These are phyloP conservation scores for Pseudorhiza aurosa DNA, from an alignment of 30 jellyfish, hydroid and myxozoan species.

Conservation along the genomic window DNA sequence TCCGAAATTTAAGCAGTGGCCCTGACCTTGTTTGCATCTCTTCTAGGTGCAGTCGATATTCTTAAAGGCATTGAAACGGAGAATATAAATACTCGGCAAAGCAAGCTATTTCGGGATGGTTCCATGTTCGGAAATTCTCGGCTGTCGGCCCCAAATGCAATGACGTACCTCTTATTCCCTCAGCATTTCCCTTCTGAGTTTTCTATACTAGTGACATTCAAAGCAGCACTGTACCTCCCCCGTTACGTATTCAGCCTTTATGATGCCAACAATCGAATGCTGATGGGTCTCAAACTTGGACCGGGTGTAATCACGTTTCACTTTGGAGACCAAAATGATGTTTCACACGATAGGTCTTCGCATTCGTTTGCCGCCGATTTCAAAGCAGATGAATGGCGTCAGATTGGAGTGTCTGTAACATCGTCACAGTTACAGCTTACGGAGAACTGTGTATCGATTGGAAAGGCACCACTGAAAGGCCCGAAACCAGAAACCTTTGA, in stretches of 20 bases:
- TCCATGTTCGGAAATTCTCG: constrained; percentile 8
- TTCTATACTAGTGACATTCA: constrained; percentile 60
- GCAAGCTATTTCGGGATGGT: constrained; percentile 23
- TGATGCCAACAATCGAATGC: constrained; percentile 91
- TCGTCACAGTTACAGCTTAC: constrained; percentile 37
- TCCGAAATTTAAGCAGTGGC: background rate
- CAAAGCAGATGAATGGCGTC: constrained; percentile 71
- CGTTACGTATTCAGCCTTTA: constrained; percentile 70
- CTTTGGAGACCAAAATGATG: constrained; percentile 63
- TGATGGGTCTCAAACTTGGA: constrained; percentile 81
- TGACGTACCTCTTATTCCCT: constrained; percentile 72
- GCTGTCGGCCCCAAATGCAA: constrained; percentile 65
- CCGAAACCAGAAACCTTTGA: constrained; percentile 52
- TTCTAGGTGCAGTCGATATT: constrained; percentile 39
- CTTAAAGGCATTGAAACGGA: constrained; percentile 42
- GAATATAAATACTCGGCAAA: constrained; percentile 29
- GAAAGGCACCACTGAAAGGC: constrained; percentile 47
- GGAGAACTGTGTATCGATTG: constrained; percentile 65
- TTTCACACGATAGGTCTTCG: constrained; percentile 49
- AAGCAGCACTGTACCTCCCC: constrained; percentile 58
- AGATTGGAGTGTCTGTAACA: constrained; percentile 69
- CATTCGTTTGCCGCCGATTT: constrained; percentile 67
- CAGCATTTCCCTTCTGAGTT: constrained; percentile 65
- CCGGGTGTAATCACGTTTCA: constrained; percentile 60
- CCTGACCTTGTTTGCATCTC: background rate